These are phyloP conservation scores for Onychomys leucogaster DNA, from an alignment of 2,797 vertebrate species.

Conservation along the genomic window DNA sequence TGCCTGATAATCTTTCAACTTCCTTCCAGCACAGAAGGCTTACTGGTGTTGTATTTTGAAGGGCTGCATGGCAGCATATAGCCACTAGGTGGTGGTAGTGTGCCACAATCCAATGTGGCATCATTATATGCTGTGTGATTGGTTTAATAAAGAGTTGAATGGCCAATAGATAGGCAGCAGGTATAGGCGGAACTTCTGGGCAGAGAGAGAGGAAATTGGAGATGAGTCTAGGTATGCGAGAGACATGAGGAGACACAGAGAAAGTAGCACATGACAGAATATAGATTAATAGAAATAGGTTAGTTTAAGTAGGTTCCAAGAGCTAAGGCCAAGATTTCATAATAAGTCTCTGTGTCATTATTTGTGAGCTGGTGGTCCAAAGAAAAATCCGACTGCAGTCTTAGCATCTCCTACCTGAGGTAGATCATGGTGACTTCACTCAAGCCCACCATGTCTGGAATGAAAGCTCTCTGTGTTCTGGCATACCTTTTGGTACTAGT, in stretches of 20 bases:
- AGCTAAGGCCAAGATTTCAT: background rate
- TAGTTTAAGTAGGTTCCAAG: background rate
- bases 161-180: background rate
- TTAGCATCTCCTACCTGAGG: accelerated
- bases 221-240: background rate
- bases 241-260: background rate
- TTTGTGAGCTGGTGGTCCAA: background rate
- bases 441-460: background rate
- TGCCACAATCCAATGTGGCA: background rate
- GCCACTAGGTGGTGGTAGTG: conserved; percentile 73
- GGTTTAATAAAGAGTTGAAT: background rate
- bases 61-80: background rate
- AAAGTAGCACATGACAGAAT: background rate
- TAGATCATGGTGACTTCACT: background rate
- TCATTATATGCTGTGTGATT: background rate
- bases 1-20: background rate
- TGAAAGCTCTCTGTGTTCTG: background rate
- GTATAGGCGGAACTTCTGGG: background rate
- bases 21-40: background rate
- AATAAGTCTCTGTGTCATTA: background rate
- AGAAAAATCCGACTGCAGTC: background rate
- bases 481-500: background rate
- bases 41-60: background rate
- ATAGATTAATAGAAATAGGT: background rate
- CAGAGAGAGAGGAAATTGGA: background rate